Evolutionary conservation across 2,888 invertebrate genomes (phyloP), one percentile per base, ranked within the genome.

Genomic region (Siphonodentalium dalli): DNA sequence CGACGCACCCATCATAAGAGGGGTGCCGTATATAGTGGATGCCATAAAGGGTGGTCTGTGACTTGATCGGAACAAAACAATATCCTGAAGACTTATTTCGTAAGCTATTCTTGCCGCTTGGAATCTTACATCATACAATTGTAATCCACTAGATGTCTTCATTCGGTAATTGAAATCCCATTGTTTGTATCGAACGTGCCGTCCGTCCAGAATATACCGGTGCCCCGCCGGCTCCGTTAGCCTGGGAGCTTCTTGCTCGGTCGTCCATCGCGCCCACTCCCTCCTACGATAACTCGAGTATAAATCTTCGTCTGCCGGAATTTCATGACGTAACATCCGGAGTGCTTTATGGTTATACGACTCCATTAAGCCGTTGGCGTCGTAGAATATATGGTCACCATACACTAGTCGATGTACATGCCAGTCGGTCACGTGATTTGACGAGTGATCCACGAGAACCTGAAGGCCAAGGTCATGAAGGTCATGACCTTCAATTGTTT

Each of bases 111-210:
- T 52, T 37, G 75, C 74, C 21, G 68, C 69, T 34, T 70, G 65
- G 48, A 75, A 78, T 11, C 72, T 59, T 6, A 76, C 62, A 31
- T 74, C 74, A 38, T 69, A 66, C 20, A 75, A 48, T 31, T 72
- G 72, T 9, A 74, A 26, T 5, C 77, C 76, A 6, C 68, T 67
- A 7, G 70, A 59, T 2, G 71, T 54, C 11, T 71, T 51, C 61
- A 73, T 69, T 11, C 68, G 58, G 21, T 72, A 63, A 49, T 76
- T 68, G 48, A 78, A 72, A 45, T 69, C 65, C 78, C 78, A 78
- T 34, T 74, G 70, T 57, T 74, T 67, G 54, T 75, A 78, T 21
- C 61, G 44, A 0, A 77, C 66, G 43, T 70, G 72, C 21, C 69
- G 68, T 0, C 72, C 75, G 15, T 65, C 58, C 1, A 78, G 59